Conservation (phyloP, 2,797 vertebrate genomes). For the Characodon lateralis region DNA sequence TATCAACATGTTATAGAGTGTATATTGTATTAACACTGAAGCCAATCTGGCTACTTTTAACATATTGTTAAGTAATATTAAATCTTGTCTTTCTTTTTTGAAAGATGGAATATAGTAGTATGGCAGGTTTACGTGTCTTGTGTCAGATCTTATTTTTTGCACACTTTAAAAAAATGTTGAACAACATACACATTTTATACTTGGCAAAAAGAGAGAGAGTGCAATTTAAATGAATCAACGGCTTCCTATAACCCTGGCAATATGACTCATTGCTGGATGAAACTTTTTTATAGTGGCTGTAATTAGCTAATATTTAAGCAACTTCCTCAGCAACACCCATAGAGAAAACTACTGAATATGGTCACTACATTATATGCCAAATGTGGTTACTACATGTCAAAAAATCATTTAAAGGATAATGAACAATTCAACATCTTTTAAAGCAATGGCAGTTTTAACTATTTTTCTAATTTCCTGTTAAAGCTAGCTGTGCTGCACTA, state of each 20-base stretch:
- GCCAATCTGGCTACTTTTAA: constrained; percentile 99
- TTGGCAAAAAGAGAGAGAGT: constrained; percentile 5
- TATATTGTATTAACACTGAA: constrained; percentile 99
- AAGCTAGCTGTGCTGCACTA: neutral
- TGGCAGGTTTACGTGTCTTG: constrained; percentile 87
- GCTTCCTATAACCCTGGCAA: neutral
- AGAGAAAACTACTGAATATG: neutral
- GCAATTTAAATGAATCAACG: neutral
- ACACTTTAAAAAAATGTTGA: constrained; percentile 10
- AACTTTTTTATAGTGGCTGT: neutral
- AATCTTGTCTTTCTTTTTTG: constrained; percentile 99
- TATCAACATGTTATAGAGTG: constrained; percentile 98
- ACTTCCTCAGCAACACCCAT: neutral
- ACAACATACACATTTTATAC: constrained; percentile 4
- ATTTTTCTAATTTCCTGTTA: neutral
- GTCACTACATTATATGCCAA: neutral
- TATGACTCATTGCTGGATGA: neutral
- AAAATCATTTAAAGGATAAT: neutral
- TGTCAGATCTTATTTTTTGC: constrained; percentile 74
- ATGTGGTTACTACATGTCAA: neutral
- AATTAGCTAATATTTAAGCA: neutral
- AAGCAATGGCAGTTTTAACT: neutral
- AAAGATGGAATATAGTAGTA: constrained; percentile 99
- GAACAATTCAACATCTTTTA: neutral
- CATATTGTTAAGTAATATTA: constrained; percentile 99